Evolutionary conservation across 2,888 invertebrate genomes (phyloP), one percentile per base, ranked within the genome.

Genomic region (Elmis aenea): DNA sequence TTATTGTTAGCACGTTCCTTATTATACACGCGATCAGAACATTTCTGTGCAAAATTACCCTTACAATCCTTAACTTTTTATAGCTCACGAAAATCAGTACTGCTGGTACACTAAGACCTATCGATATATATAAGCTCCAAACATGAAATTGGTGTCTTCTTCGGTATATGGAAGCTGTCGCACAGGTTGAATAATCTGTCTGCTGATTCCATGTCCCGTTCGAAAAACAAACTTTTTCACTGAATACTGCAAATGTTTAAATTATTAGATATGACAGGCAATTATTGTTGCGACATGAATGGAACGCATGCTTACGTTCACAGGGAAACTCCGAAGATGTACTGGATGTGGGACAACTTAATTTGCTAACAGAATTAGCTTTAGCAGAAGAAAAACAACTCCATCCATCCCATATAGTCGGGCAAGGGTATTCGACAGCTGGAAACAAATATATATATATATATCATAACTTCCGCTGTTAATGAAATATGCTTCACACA

Each of bases 401-500:
- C 79, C 79, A 82, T 0, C 72, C 79, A 45, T 81, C 81, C 70
- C 79, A 81, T 1, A 76, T 71, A 5, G 73, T 63, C 8, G 72
- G 72, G 56, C 81, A 81, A 14, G 45, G 43, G 35, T 57, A 48
- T 12, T 54, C 51, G 12, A 29, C 32, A 32, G 21, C 61, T 59
- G 38, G 31, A 54, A 48, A 32, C n/a, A n/a, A n/a, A n/a, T n/a
- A n/a, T n/a, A n/a, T n/a, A n/a, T n/a, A n/a, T n/a, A n/a, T n/a
- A n/a, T n/a, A n/a, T n/a, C n/a, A n/a, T n/a, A n/a, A n/a, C n/a
- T n/a, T n/a, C n/a, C n/a, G n/a, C n/a, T n/a, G n/a, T n/a, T n/a
- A n/a, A n/a, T n/a, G n/a, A n/a, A n/a, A n/a, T n/a, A n/a, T n/a
- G n/a, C n/a, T n/a, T n/a, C n/a, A n/a, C n/a, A n/a, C n/a, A n/a